Evolutionary conservation across 92 coral and sea anemone genomes (phyloP).

Genomic region (Zoanthus solanderi): DNA sequence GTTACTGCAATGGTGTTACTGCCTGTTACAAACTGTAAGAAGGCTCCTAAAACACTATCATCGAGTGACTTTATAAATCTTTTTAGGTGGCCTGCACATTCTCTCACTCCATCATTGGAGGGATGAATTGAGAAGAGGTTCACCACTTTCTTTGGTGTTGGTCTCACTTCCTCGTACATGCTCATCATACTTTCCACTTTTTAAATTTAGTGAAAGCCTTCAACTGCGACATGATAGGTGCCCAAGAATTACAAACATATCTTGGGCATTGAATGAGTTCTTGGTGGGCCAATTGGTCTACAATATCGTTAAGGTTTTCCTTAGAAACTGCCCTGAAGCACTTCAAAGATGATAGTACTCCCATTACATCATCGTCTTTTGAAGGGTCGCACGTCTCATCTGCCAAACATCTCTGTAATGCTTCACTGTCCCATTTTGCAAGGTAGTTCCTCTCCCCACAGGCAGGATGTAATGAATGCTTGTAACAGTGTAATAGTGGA

Average conservation of each 20-base stretch:
- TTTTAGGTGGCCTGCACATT: slow-evolving; percentile 47
- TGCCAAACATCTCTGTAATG: slow-evolving; percentile 35
- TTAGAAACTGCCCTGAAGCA: slow-evolving; percentile 41
- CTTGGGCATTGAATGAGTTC: slow-evolving; percentile 55
- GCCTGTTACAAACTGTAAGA: slow-evolving; percentile 41
- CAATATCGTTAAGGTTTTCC: slow-evolving; percentile 37
- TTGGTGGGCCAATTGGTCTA: slow-evolving; percentile 56
- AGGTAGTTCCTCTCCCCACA: slow-evolving; percentile 20
- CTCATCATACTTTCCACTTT: neutral
- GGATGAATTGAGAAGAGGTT: slow-evolving; percentile 29
- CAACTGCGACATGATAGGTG: slow-evolving; percentile 22
- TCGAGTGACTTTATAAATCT: slow-evolving; percentile 55
- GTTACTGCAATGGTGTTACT: slow-evolving; percentile 32
- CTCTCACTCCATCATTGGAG: slow-evolving; percentile 33
- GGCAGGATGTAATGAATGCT: slow-evolving; percentile 29
- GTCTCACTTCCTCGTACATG: slow-evolving; percentile 39
- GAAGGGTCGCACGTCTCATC: slow-evolving; percentile 41
- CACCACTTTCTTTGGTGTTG: slow-evolving; percentile 30
- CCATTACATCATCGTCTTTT: slow-evolving; percentile 20
- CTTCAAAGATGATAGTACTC: neutral
- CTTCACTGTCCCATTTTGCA: neutral
- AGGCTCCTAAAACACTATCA: slow-evolving; percentile 23
- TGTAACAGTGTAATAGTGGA: slow-evolving; percentile 4
- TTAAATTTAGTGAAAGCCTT: slow-evolving; percentile 35
- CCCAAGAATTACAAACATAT: slow-evolving; percentile 58